Base-by-base conservation (phyloP, 2,888 invertebrate genomes). In the Eupithecia vulgata region DNA sequence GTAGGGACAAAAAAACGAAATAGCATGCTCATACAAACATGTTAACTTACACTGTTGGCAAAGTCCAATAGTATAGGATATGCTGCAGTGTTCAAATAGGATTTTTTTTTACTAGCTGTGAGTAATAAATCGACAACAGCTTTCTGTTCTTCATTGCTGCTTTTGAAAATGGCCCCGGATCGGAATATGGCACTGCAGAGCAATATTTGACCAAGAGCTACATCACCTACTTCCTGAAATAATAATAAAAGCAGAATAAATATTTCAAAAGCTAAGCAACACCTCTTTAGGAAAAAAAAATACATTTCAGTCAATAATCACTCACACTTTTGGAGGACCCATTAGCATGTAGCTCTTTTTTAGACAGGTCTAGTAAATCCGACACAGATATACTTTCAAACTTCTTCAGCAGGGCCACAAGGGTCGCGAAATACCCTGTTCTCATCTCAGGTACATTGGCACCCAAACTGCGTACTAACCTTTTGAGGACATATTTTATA, bases 381-480 rank as follows among this genome's bases (percentile, higher is more conserved):
- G 93, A 83, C 1, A 96, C 85, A 17, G 94, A 87, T 0, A 96
- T 88, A 67, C 95, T 88, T 1, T 94, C 89, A 73, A 94, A 90
- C 68, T 94, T 89, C 61, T 89, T 90, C 15, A 97, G 87, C 71
- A 97, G 88, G 8, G 95, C 95, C n/a, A 96, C 96, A 17, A 97
- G 91, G 13, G 96, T 95, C 0, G 96, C 95, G 85, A 96, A 97
- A 88, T 96, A 97, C 35, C 97, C 97, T 73, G 95, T 95, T 80
- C 96, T 95, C 42, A 96, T 95, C 34, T 94, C 92, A 34, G 95
- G 94, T 57, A 96, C 94, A 30, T 96, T 95, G 1, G 97, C 96
- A 45, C 97, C 97, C 76, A 97, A 90, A 76, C 97, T 97, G 79
- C 97, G 94, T 5, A 97, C 93, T 67, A 97, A 88, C 80, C 97